Evolutionary conservation across 2,797 vertebrate genomes (phyloP).

Genomic region (Pipistrellus pipistrellus): DNA sequence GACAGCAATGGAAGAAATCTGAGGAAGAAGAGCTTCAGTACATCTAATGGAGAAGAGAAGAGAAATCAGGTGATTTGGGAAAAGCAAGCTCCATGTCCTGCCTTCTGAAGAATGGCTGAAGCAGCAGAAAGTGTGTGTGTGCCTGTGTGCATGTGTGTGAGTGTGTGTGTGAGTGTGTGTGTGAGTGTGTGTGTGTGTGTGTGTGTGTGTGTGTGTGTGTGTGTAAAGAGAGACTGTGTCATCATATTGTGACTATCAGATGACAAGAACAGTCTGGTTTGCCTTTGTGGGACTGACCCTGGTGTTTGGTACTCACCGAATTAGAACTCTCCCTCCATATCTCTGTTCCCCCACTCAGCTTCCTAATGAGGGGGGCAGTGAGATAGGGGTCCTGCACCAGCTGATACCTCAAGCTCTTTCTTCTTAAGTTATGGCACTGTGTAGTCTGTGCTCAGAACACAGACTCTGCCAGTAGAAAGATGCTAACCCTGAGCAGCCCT

Average conservation of each 20-base stretch:
- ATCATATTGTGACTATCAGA: neutral
- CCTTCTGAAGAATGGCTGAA: neutral
- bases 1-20: slow-evolving; percentile 47
- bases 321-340: neutral
- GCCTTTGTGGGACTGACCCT: neutral
- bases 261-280: neutral
- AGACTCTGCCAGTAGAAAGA: neutral
- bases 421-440: neutral
- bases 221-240: neutral
- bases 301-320: neutral
- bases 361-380: neutral
- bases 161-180: no score
- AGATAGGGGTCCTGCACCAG: neutral
- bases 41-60: neutral
- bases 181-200: no score
- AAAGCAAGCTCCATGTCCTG: neutral
- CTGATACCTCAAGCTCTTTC: neutral
- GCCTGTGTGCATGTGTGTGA: no score
- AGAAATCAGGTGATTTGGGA: neutral
- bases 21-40: neutral
- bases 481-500: neutral
- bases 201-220: no score
- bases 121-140: no score
- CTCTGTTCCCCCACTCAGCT: neutral
- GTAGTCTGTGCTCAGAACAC: neutral